Evolutionary conservation across 2,888 invertebrate species (phyloP).

Genomic region (Aleiodes leptofemur): DNA sequence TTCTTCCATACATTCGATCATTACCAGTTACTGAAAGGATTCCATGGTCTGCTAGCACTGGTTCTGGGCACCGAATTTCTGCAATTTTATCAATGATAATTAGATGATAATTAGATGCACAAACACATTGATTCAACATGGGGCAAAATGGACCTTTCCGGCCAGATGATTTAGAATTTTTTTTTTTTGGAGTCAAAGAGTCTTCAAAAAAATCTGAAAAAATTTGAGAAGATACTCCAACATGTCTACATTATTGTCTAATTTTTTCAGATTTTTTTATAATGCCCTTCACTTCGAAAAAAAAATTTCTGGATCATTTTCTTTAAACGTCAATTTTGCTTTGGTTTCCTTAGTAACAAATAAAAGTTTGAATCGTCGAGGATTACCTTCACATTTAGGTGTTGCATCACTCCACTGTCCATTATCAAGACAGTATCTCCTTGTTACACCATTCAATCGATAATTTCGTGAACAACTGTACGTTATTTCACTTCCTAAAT

Average conservation of each 20-base stretch:
- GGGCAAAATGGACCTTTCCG: too few species aligned
- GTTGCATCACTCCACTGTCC: conserved; percentile 89
- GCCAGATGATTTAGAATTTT: too few species aligned
- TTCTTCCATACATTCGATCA: conserved; percentile 91
- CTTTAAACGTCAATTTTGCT: too few species aligned
- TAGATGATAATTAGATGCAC: background rate
- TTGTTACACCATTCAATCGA: conserved; percentile 84
- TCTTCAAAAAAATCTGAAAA: too few species aligned
- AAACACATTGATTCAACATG: background rate
- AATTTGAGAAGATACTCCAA: too few species aligned
- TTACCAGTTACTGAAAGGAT: conserved; percentile 93
- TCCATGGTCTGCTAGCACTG: conserved; percentile 88
- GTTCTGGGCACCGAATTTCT: conserved; percentile 93
- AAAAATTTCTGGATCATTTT: too few species aligned
- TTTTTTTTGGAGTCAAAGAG: too few species aligned
- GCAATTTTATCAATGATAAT: conserved; percentile 57
- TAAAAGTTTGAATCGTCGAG: background rate
- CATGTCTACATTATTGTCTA: too few species aligned
- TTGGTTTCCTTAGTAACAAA: too few species aligned
- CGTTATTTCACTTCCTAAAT: conserved; percentile 86
- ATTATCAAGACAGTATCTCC: conserved; percentile 84
- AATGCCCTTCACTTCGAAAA: too few species aligned
- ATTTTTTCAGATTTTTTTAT: too few species aligned
- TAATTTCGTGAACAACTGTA: conserved; percentile 90
- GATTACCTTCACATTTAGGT: conserved; percentile 90